Conservation (phyloP, 2,797 vertebrate genomes). For the Nannoperca australis region DNA sequence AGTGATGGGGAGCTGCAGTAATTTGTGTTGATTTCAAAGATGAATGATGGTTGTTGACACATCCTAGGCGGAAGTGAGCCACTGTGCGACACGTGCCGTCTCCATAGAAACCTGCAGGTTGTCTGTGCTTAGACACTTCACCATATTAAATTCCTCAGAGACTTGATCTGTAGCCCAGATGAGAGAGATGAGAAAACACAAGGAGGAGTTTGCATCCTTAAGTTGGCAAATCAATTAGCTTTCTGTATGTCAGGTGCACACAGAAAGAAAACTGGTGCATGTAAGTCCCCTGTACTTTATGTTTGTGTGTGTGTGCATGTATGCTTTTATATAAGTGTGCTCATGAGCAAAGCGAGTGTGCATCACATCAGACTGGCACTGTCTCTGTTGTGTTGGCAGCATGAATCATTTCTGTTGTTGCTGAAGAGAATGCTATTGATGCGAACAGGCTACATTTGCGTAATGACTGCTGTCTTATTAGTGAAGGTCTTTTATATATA, state of each 20-base stretch:
- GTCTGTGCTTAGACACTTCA: conserved; percentile 68
- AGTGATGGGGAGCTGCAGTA: conserved; percentile 29
- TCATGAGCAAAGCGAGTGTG: conserved; percentile 27
- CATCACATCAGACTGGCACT: conserved; percentile 48
- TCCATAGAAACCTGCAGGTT: conserved; percentile 82
- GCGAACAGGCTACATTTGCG: conserved; percentile 31
- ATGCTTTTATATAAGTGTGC: conserved; percentile 18
- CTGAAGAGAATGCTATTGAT: conserved; percentile 39
- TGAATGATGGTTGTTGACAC: conserved; percentile 71
- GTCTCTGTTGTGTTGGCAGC: conserved; percentile 54
- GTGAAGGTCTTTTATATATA: background rate
- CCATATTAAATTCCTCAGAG: conserved; percentile 68
- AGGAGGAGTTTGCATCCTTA: conserved; percentile 37
- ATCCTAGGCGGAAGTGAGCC: conserved; percentile 70
- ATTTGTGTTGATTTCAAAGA: conserved; percentile 50
- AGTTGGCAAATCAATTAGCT: conserved; percentile 54
- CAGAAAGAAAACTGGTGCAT: conserved; percentile 22
- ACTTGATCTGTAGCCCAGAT: conserved; percentile 57
- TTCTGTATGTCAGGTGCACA: conserved; percentile 40
- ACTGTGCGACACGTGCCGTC: conserved; percentile 75
- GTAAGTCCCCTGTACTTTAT: conserved; percentile 2
- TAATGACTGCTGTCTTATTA: conserved; percentile 50
- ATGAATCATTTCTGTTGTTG: conserved; percentile 66
- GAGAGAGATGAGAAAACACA: conserved; percentile 42
- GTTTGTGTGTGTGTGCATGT: background rate